Percentiles rank a stretch among this genome's conserved stretches.
These are phyloP conservation scores for Zosterops hypoxanthus DNA, from an alignment of 2,113 vertebrate genomes.

Conservation along the genomic window DNA sequence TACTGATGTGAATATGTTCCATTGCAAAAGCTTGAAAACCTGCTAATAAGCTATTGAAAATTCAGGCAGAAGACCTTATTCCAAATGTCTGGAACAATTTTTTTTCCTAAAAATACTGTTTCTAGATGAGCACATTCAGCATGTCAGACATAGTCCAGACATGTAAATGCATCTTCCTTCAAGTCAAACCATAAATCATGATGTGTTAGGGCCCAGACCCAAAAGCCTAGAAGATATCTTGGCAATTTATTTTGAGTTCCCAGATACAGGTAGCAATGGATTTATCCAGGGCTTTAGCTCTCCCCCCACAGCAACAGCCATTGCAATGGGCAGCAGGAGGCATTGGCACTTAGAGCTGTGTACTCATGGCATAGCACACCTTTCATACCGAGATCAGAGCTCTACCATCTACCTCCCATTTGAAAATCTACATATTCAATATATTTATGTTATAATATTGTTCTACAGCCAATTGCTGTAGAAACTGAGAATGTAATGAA, in stretches of 20 bases:
- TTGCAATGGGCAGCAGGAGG: not conserved
- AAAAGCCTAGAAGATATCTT: not conserved
- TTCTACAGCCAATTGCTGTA: not conserved
- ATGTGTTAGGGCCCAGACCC: not conserved
- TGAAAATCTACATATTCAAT: not conserved
- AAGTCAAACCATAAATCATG: not conserved
- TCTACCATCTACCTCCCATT: accelerated
- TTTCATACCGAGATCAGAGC: not conserved
- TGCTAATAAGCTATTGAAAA: not conserved
- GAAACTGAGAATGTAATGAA: not conserved
- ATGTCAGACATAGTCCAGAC: not conserved
- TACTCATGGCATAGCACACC: accelerated
- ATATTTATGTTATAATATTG: not conserved
- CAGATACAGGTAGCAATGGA: not conserved
- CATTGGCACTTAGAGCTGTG: not conserved
- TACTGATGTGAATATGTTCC: not conserved
- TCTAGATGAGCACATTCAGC: not conserved
- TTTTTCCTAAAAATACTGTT: constrained; percentile 14
- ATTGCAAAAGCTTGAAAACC: not conserved
- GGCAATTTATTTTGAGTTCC: not conserved
- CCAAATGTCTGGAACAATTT: not conserved
- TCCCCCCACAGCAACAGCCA: not conserved
- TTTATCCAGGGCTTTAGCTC: not conserved
- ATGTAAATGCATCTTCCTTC: not conserved
- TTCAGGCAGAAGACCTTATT: not conserved